Evolutionary conservation across 2,113 vertebrate species (phyloP), one percentile per base, ranked within the genome.

Genomic region (Oreochromis spilurus): DNA sequence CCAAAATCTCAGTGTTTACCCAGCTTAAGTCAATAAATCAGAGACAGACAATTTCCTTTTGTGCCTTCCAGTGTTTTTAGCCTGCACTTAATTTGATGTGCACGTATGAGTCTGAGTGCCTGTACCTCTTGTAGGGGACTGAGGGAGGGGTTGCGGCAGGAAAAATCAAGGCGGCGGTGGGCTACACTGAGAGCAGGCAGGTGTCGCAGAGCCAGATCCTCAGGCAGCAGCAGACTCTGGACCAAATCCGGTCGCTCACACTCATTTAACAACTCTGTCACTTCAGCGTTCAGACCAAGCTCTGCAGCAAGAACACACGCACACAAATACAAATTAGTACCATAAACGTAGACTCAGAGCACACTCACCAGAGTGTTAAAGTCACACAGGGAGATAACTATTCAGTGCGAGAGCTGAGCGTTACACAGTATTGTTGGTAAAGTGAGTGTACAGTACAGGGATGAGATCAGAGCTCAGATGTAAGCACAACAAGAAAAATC

Each of bases 181-280:
- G 98, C 97, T 1, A 93, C 94, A 70, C 90, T 96, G 65, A 99
- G 96, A 4, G 98, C 97, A 0, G 98, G 98, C 9, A 99, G 96
- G 92, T 98, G 97, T 12, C 96, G 96, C 55, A 99, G 96, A 2
- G 98, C 97, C 89, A 97, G 91, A 4, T 99, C 98, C 87, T 99
- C 98, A 0, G 98, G 98, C 62, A 99, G 97, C 92, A 98, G 96
- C 91, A 98, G 89, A 82, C 87, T 96, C 93, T 97, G 93, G 26
- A 94, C 94, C 88, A 97, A 91, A 50, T 97, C 97, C 0, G 98
- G 96, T 83, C 97, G 96, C 87, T 99, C 98, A 12, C 97, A 97
- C 7, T 94, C 92, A 1, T 92, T 95, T 70, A 99, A 92, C 24
- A 99, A 85, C 29, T 95, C 96, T 3, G 93, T 96, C 79, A 99